Percentiles rank a stretch among this genome's conserved stretches.
These are phyloP conservation scores for Terrapene triunguis DNA, from an alignment of 2,113 vertebrate species.

Conservation along the genomic window DNA sequence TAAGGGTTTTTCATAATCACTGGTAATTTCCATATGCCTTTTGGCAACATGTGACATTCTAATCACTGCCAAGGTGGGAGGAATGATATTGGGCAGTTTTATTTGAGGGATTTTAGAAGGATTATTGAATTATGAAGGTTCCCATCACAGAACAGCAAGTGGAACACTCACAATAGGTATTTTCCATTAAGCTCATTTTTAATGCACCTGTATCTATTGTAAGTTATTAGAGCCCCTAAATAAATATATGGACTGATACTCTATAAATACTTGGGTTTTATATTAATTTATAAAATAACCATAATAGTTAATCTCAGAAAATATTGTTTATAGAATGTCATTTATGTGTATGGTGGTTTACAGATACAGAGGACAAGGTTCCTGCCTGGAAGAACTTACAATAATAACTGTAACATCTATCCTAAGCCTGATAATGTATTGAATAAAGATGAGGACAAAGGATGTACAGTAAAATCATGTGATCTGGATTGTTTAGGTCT, in stretches of 20 bases:
- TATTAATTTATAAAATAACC: background rate
- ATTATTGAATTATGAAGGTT: too few relatives aligned
- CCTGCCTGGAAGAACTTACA: background rate
- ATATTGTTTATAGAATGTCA: background rate
- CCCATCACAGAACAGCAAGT: too few relatives aligned
- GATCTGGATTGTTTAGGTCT: background rate
- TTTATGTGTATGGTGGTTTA: background rate
- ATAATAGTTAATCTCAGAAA: background rate
- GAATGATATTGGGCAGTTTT: too few relatives aligned
- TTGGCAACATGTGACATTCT: too few relatives aligned
- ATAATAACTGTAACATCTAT: background rate
- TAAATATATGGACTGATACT: background rate
- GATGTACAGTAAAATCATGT: background rate
- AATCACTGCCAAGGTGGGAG: too few relatives aligned
- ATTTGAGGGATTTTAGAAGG: too few relatives aligned
- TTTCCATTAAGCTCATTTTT: too few relatives aligned
- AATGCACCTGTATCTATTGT: too few relatives aligned
- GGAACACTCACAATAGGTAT: too few relatives aligned
- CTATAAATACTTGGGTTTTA: background rate
- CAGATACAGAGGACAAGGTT: background rate
- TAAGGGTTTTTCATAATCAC: background rate
- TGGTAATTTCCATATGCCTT: background rate
- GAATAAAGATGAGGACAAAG: background rate
- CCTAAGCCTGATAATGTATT: background rate
- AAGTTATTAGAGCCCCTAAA: too few relatives aligned